A percentile compares a stretch with the other conserved stretches of the same genome.
Conservation (phyloP, 2,113 vertebrate genomes). For the Nycticebus coucang region DNA sequence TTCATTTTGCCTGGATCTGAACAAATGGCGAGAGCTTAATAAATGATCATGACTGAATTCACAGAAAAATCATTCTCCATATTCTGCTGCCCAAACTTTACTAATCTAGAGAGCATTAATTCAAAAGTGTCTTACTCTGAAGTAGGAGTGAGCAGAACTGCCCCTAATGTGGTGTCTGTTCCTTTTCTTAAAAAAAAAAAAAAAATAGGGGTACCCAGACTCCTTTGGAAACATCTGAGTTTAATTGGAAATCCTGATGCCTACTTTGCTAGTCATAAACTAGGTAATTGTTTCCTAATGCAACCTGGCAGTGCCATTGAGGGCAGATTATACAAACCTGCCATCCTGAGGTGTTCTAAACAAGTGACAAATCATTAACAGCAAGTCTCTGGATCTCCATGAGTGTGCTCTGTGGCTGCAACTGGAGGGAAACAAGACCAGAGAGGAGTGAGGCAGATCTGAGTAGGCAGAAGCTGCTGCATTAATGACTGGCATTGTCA, state of each 20-base stretch:
- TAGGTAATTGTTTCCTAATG: slow-evolving; percentile 76
- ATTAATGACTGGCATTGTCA: slow-evolving; percentile 84
- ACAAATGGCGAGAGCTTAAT: not conserved
- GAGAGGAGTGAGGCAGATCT: slow-evolving; percentile 76
- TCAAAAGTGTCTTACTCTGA: not conserved
- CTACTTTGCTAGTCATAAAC: slow-evolving; percentile 68
- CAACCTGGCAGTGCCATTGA: slow-evolving; percentile 75
- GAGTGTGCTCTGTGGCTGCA: slow-evolving; percentile 71
- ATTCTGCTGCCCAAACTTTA: not conserved
- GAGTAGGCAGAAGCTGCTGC: slow-evolving; percentile 74
- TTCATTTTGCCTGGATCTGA: not conserved
- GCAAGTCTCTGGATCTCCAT: slow-evolving; percentile 81
- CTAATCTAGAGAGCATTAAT: not conserved
- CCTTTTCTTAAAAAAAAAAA: slow-evolving; percentile 51
- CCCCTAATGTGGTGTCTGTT: not conserved
- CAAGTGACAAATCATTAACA: slow-evolving; percentile 85
- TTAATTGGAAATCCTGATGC: slow-evolving; percentile 78
- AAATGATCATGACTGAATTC: not conserved
- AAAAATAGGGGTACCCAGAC: not conserved
- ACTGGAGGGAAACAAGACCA: slow-evolving; percentile 79
- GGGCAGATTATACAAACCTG: slow-evolving; percentile 82
- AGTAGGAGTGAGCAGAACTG: not conserved
- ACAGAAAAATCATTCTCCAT: not conserved
- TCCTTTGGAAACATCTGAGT: slow-evolving; percentile 52
- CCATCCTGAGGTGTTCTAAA: slow-evolving; percentile 81